A percentile compares a stretch with the other conserved stretches of the same genome.
phyloP scores from a whole-genome alignment of 2,797 vertebrate species.

The Lophotriccus pileatus region DNA sequence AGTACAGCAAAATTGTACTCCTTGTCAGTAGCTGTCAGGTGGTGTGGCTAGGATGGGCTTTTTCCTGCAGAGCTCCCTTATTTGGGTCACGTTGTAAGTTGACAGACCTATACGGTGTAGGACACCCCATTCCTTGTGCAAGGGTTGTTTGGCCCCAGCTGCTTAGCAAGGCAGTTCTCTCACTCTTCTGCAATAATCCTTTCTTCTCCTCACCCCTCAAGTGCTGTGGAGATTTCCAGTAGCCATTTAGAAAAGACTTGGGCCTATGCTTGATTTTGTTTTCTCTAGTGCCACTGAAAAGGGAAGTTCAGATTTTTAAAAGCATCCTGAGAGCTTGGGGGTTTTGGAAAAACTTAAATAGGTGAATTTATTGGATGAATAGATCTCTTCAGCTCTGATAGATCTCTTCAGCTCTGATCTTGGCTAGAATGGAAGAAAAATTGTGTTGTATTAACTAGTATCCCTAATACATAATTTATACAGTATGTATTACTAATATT shows the following conservation, averaged over 20 bases:
- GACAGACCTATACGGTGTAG: background rate
- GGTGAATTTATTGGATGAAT: background rate
- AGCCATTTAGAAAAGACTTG: background rate
- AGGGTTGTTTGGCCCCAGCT: background rate
- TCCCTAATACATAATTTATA: background rate
- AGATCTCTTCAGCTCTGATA: background rate
- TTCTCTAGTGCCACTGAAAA: background rate
- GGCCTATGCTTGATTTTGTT: background rate
- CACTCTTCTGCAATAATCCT: background rate
- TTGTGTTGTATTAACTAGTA: background rate
- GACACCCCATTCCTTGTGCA: background rate
- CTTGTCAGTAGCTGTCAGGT: background rate
- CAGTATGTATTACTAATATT: background rate
- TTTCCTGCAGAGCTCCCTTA: background rate
- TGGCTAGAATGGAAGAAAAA: constrained; percentile 11
- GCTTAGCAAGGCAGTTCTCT: background rate
- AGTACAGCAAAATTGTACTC: background rate
- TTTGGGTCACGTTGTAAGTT: background rate
- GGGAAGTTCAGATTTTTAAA: background rate
- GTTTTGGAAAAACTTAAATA: background rate
- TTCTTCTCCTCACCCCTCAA: background rate
- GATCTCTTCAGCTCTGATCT: background rate
- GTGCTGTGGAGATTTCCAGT: background rate
- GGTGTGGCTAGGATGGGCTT: background rate
- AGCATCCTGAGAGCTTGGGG: background rate